Percentiles rank a stretch among this genome's conserved stretches.
These are phyloP conservation scores for Mesoclemmys tuberculata DNA, from an alignment of 2,113 vertebrate species.

Conservation along the genomic window DNA sequence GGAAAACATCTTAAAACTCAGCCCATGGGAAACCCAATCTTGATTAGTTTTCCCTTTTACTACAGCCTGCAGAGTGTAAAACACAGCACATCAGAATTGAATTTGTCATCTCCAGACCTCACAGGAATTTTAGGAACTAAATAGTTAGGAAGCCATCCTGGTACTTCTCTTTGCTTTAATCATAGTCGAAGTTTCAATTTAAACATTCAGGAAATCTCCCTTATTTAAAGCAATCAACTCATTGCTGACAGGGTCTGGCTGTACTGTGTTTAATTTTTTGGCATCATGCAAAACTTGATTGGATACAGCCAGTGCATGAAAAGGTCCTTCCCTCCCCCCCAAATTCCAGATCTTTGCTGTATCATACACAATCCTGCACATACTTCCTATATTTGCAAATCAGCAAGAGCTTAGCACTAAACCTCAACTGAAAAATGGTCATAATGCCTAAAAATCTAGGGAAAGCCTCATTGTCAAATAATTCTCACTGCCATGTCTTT, in stretches of 20 bases:
- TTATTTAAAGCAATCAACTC: conserved; percentile 89
- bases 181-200: conserved; percentile 87
- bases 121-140: conserved; percentile 88
- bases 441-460: conserved; percentile 21
- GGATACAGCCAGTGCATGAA: conserved; percentile 76
- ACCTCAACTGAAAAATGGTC: conserved; percentile 43
- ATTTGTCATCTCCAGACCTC: conserved; percentile 90
- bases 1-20: conserved; percentile 81
- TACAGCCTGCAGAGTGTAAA: conserved; percentile 87
- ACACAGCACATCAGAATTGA: conserved; percentile 88
- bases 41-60: conserved; percentile 87
- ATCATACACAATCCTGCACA: conserved; percentile 22
- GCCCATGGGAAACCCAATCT: conserved; percentile 84
- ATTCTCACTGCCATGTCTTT: neutral
- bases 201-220: conserved; percentile 89
- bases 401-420: conserved; percentile 39
- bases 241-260: conserved; percentile 81
- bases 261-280: conserved; percentile 85
- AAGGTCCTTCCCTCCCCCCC: conserved; percentile 43
- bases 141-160: conserved; percentile 85
- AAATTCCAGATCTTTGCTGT: conserved; percentile 60
- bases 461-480: conserved; percentile 19
- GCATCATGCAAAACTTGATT: conserved; percentile 83
- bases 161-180: conserved; percentile 87
- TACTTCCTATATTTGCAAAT: conserved; percentile 19